Base-by-base conservation (phyloP, 2,797 vertebrate genomes). In the Pyrocephalus nanus region DNA sequence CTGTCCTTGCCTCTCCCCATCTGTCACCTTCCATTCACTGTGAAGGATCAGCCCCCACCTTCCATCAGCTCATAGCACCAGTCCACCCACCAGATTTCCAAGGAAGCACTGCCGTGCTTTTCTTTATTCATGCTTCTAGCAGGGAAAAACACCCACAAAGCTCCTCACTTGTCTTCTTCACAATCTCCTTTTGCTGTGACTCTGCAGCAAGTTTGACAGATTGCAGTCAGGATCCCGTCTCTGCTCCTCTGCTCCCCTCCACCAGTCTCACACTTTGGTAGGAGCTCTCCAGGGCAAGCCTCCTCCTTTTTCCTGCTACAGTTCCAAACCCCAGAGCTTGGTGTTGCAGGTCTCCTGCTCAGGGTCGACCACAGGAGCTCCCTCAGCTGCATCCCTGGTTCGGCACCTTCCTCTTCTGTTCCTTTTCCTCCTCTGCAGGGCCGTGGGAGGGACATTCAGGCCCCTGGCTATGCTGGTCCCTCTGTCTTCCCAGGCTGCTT, bases 31-130 rank as follows among this genome's bases (percentile, higher is more conserved):
- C 91, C 91, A 93, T 93, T 95, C 93, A 86, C 62, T 74, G 77
- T 38, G 88, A 74, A 94, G 91, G 45, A 91, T 16, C 84, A 87
- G 86, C 80, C 64, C 83, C 91, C 93, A 87, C 60, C 84, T 95
- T 87, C 93, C 25, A 89, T 47, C 93, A 94, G 91, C 88, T 89
- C 86, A 57, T 4, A 83, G 86, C 84, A 94, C 66, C 78, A 92
- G 69, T 86, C 88, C 93, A 95, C 93, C 95, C 94, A 95, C 94
- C 75, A 91, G 61, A 89, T 92, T 95, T 95, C 72, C 91, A 96
- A 61, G 34, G 86, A 87, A 91, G 85, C 25, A 23, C 75, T 78
- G 20, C 30, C 25, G 0, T 82, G 81, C 86, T 91, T 83, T 71
- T 87, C 84, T 91, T 90, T 91, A 89, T 76, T 90, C 88, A 67